Base-by-base conservation (phyloP, 2,113 vertebrate genomes). In the Stomatorhinus ivindoensis region DNA sequence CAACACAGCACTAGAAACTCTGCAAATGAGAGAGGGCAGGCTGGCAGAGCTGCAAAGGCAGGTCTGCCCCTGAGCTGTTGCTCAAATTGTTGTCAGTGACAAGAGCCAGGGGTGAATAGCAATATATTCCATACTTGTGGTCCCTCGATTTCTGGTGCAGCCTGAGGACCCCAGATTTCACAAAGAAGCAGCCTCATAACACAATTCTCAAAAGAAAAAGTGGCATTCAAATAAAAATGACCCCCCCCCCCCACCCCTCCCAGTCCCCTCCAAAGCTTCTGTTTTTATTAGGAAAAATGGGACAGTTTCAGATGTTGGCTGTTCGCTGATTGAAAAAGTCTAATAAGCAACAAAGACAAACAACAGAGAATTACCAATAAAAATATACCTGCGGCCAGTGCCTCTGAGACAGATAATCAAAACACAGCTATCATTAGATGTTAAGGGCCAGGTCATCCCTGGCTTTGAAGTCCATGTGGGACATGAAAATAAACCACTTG, bases 51-150 rank as follows among this genome's bases (percentile, higher is more conserved):
- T 53, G 6, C 55, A 85, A 88, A 73, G 53, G 90, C 76, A 55
- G 80, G 39, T 83, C 55, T 90, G 83, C 73, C 73, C 76, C 48
- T 27, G 82, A 86, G 86, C 76, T 86, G 82, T 47, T 47, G 10
- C 89, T 65, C 89, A 88, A 85, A 27, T 17, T 86, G 85, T 3
- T 82, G 90, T 90, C 92, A 88, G 92, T 89, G 88, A 92, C 90
- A 89, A 1, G 3, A 89, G 83, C 80, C 90, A 91, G 92, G 91
- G 89, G 51, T 53, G 93, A 92, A 94, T 92, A 93, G 83, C 92
- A 93, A 95, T 91, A 87, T 80, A 13, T 83, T 89, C 89, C 42
- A 58, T 11, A 53, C 35, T 55, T 7, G n/a, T 2, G 27, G 80
- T 31, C 15, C 46, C 89, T 35, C 19, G 15, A 27, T 19, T 24